phyloP scores from a whole-genome alignment of 2,113 vertebrate species.

The Myotis brandtii region DNA sequence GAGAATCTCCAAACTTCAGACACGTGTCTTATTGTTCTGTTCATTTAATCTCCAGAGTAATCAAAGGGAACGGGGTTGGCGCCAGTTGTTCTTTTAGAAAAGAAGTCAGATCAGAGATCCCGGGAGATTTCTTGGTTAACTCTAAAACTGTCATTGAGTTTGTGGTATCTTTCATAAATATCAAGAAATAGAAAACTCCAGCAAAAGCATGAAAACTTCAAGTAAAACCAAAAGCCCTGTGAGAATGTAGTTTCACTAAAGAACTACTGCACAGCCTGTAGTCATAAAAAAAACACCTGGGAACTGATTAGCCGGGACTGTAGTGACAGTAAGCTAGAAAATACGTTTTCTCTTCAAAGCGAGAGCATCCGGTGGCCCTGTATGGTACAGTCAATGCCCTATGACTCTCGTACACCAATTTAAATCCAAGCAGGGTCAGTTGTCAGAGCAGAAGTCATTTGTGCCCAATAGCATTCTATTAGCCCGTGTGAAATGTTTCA shows the following conservation, averaged over 20 bases:
- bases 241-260: slow-evolving; percentile 29
- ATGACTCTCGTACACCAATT: slow-evolving; percentile 54
- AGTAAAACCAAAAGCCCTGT: slow-evolving; percentile 69
- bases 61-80: neutral
- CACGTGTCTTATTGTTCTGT: neutral
- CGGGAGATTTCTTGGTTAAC: slow-evolving; percentile 26
- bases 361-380: slow-evolving; percentile 52
- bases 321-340: slow-evolving; percentile 61
- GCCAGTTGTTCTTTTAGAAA: neutral
- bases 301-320: slow-evolving; percentile 65
- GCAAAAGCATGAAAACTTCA: slow-evolving; percentile 65
- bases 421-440: slow-evolving; percentile 62
- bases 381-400: neutral
- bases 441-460: slow-evolving; percentile 67
- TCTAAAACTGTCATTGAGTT: slow-evolving; percentile 56
- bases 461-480: slow-evolving; percentile 51
- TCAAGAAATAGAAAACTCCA: slow-evolving; percentile 66
- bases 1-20: neutral
- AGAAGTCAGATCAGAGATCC: neutral
- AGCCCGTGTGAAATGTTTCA: neutral
- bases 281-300: slow-evolving; percentile 69
- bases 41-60: slow-evolving; percentile 33
- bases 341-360: slow-evolving; percentile 65
- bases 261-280: slow-evolving; percentile 38
- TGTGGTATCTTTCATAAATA: slow-evolving; percentile 65